Conservation (phyloP, 2,888 invertebrate genomes). For the Tenodera sinensis region DNA sequence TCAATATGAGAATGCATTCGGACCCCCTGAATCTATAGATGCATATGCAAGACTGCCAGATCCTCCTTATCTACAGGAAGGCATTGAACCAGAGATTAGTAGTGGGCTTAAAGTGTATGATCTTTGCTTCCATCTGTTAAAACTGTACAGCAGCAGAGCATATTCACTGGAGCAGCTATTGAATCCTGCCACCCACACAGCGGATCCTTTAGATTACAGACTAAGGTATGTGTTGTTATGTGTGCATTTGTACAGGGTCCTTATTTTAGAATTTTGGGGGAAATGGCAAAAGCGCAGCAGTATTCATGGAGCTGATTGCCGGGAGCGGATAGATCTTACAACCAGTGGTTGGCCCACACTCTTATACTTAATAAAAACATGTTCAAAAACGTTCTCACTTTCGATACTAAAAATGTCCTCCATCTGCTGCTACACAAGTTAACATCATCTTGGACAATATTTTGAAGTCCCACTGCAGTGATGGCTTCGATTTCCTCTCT, state of each 20-base stretch:
- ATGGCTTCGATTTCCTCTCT: too few species aligned
- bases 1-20: conserved; percentile 67
- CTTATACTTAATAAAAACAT: too few species aligned
- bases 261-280: too few species aligned
- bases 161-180: conserved; percentile 64
- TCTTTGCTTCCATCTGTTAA: conserved; percentile 77
- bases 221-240: conserved; percentile 60
- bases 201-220: conserved; percentile 78
- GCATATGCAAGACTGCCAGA: conserved; percentile 42
- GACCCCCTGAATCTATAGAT: conserved; percentile 25
- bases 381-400: too few species aligned
- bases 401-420: too few species aligned
- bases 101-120: conserved; percentile 51
- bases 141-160: conserved; percentile 65
- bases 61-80: conserved; percentile 40
- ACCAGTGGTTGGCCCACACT: too few species aligned
- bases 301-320: too few species aligned
- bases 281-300: too few species aligned
- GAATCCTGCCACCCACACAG: conserved; percentile 71
- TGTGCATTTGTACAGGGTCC: background rate
- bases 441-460: too few species aligned
- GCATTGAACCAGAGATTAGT: conserved; percentile 31
- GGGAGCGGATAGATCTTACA: too few species aligned
- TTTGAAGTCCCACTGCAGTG: too few species aligned
- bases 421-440: too few species aligned